phyloP scores from a whole-genome alignment of 2,888 invertebrate genomes.

The Catocala nupta region DNA sequence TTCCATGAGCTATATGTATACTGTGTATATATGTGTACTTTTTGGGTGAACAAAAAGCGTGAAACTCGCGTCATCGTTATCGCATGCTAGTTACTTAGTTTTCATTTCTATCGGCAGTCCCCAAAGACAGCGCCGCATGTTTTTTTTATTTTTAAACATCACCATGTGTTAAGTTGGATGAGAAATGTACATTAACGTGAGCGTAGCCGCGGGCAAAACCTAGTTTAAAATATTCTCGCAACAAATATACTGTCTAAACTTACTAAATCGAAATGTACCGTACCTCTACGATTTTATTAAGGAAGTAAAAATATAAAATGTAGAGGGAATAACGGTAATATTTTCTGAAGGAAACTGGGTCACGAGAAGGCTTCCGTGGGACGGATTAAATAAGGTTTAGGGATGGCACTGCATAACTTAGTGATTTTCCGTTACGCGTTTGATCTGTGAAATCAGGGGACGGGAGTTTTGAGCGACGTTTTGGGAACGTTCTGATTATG shows the following conservation, averaged over 20 bases:
- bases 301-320: constrained; percentile 50
- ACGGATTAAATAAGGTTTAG: constrained; percentile 47
- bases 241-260: constrained; percentile 7
- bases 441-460: constrained; percentile 8
- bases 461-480: background rate
- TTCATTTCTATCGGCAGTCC: too few relatives aligned
- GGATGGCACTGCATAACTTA: constrained; percentile 35
- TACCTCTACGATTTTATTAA: constrained; percentile 36
- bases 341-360: constrained; percentile 60
- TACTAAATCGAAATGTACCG: constrained; percentile 26
- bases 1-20: too few relatives aligned
- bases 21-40: too few relatives aligned
- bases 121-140: too few relatives aligned
- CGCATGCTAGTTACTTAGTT: too few relatives aligned
- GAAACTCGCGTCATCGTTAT: too few relatives aligned
- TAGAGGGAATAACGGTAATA: constrained; percentile 51
- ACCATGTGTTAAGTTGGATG: too few relatives aligned
- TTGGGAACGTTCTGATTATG: background rate
- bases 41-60: too few relatives aligned
- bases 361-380: constrained; percentile 41
- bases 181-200: too few relatives aligned
- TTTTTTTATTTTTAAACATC: too few relatives aligned
- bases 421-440: constrained; percentile 17
- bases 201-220: too few relatives aligned
- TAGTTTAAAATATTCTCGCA: background rate